These are phyloP conservation scores for Drosophila vallismaia DNA, from an alignment of 2,888 invertebrate genomes.

Conservation along the genomic window DNA sequence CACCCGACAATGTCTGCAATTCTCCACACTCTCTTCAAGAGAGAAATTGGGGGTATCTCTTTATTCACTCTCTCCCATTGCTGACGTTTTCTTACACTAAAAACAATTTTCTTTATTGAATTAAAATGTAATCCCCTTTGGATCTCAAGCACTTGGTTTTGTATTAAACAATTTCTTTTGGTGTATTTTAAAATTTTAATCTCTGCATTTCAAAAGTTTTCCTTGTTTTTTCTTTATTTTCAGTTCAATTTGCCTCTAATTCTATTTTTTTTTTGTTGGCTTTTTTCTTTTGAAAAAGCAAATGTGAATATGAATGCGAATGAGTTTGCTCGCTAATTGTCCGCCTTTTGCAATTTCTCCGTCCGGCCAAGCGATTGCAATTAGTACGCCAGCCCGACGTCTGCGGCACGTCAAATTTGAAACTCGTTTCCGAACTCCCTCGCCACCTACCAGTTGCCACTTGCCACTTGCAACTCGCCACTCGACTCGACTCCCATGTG, in stretches of 20 bases:
- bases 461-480: too few species aligned
- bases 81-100: slow-evolving; percentile 33
- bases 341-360: slow-evolving; percentile 42
- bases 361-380: slow-evolving; percentile 37
- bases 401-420: slow-evolving; percentile 40
- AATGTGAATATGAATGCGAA: slow-evolving; percentile 36
- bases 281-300: slow-evolving; percentile 2
- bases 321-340: slow-evolving; percentile 41
- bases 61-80: slow-evolving; percentile 21
- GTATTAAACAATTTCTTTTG: too few species aligned
- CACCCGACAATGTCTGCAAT: slow-evolving; percentile 17
- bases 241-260: slow-evolving; percentile 7
- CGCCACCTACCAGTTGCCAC: not conserved
- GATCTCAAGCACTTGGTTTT: not conserved
- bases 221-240: slow-evolving; percentile 16
- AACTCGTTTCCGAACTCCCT: slow-evolving; percentile 16
- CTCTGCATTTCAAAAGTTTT: slow-evolving; percentile 60
- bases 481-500: not conserved
- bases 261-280: slow-evolving; percentile 6
- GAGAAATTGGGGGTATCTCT: not conserved
- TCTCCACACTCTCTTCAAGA: slow-evolving; percentile 24
- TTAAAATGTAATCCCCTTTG: not conserved
- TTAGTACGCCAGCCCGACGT: slow-evolving; percentile 48
- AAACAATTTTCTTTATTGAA: not conserved
- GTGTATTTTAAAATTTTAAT: slow-evolving; percentile 33